A percentile compares a stretch with the other conserved stretches of the same genome.
These are phyloP conservation scores for Temnothorax curvispinosus DNA, from an alignment of 1,140 invertebrate species.

Conservation along the genomic window DNA sequence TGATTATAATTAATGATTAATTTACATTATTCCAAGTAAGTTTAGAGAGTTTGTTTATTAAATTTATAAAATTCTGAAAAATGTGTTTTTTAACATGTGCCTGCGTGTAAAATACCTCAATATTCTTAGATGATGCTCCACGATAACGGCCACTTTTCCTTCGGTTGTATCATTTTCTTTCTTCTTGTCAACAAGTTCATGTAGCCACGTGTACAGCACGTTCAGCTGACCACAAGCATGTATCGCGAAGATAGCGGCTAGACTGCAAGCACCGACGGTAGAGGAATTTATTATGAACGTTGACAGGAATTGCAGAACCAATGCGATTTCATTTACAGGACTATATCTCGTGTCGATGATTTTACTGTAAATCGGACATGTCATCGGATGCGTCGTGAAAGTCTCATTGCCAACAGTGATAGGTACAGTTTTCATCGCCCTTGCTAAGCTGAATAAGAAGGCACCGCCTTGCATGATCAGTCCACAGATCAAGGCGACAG, in stretches of 20 bases:
- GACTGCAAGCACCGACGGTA: slow-evolving; percentile 63
- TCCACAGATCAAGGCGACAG: slow-evolving; percentile 9
- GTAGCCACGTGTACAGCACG: slow-evolving; percentile 69
- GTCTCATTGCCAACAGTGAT: background rate
- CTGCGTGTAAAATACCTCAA: slow-evolving; percentile 58
- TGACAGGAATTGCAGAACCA: slow-evolving; percentile 59
- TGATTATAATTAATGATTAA: background rate
- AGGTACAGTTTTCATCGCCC: slow-evolving; percentile 12
- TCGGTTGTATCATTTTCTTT: background rate
- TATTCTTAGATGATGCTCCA: slow-evolving; percentile 73
- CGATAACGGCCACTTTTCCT: slow-evolving; percentile 67
- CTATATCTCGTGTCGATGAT: slow-evolving; percentile 65
- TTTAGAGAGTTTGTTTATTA: too few species aligned
- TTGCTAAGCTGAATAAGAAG: slow-evolving; percentile 40
- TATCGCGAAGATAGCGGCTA: slow-evolving; percentile 73
- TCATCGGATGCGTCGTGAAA: slow-evolving; percentile 54
- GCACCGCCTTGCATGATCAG: slow-evolving; percentile 55
- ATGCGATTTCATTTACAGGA: slow-evolving; percentile 70
- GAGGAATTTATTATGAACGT: slow-evolving; percentile 63
- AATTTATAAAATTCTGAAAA: background rate
- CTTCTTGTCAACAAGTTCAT: slow-evolving; percentile 23
- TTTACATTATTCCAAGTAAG: background rate
- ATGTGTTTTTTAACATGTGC: background rate
- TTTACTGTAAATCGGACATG: slow-evolving; percentile 70
- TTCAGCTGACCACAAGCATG: slow-evolving; percentile 78